Base-by-base conservation (phyloP, 2,113 vertebrate species). In the Anarrhichthys ocellatus region DNA sequence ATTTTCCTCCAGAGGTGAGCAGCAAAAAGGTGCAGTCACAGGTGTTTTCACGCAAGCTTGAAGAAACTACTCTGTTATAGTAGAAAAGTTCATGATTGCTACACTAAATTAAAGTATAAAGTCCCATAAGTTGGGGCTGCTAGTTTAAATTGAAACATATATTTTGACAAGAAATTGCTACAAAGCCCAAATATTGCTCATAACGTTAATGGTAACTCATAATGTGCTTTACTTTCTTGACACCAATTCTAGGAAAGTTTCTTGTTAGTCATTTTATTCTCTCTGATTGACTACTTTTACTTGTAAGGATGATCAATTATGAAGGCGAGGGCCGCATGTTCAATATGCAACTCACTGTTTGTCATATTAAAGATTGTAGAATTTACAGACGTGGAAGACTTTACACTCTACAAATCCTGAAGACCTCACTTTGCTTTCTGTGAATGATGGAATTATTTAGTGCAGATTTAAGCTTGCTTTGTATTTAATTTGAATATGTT, bases 271-370 rank as follows among this genome's bases (percentile, higher is more conserved):
- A 89, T 82, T 78, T 66, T 70, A 9, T 5, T 69, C 29, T 87
- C 64, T 75, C 73, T 48, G 44, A 44, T 36, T 89, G 85, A 89
- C 22, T 82, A 18, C 46, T 63, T 42, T 77, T 46, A 84, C 78
- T 78, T 77, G 81, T 18, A 34, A 81, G 42, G 15, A 58, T 20
- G 74, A 81, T 69, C 42, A 58, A 42, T 22, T 20, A 34, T 62
- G 42, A 44, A 46, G 44, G 13, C 5, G 9, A 4, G 18, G 64
- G 48, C 13, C 2, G 0, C 27, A 52, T 58, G 38, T 75, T 82
- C 61, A 22, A 27, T 73, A 67, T 61, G 36, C 5, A 48, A 9
- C 1, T 66, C 8, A 5, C 15, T 20, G 29, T 15, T 71, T 17
- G 5, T 17, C 36, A 61, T 40, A 73, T 73, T 56, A 6, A 62